These are phyloP conservation scores for Rosalia funebris DNA, from an alignment of 2,888 invertebrate genomes.

Conservation along the genomic window DNA sequence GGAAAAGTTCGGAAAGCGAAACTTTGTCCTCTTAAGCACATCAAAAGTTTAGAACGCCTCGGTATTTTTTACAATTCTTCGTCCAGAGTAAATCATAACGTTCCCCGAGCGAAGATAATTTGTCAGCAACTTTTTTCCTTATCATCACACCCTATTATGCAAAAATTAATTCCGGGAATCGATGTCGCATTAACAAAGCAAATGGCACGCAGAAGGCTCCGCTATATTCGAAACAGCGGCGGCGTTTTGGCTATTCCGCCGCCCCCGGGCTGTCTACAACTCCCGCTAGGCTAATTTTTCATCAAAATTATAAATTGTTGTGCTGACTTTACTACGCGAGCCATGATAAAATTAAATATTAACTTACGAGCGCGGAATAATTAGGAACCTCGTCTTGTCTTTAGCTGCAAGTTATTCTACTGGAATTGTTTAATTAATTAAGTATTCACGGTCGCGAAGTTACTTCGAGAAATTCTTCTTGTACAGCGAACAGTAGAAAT, in stretches of 20 bases:
- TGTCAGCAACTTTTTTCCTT: slow-evolving; percentile 22
- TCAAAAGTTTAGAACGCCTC: slow-evolving; percentile 16
- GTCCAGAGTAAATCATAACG: slow-evolving; percentile 19
- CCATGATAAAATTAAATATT: slow-evolving; percentile 59
- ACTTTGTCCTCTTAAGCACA: slow-evolving; percentile 20
- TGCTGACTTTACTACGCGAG: slow-evolving; percentile 54
- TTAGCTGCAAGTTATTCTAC: slow-evolving; percentile 54
- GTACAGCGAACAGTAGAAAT: neutral
- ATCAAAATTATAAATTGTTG: slow-evolving; percentile 59
- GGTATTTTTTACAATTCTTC: slow-evolving; percentile 11
- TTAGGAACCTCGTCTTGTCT: slow-evolving; percentile 53
- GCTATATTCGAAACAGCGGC: slow-evolving; percentile 1
- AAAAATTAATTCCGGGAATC: slow-evolving; percentile 15
- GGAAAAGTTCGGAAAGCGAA: slow-evolving; percentile 19
- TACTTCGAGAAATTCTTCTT: slow-evolving; percentile 26
- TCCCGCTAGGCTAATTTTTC: slow-evolving; percentile 56
- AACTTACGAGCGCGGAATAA: slow-evolving; percentile 59
- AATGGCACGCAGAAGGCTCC: slow-evolving; percentile 12
- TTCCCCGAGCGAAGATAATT: slow-evolving; percentile 18
- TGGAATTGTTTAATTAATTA: slow-evolving; percentile 59
- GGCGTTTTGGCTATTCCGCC: slow-evolving; percentile 8
- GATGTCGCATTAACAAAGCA: slow-evolving; percentile 14
- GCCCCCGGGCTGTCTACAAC: slow-evolving; percentile 28
- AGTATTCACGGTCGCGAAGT: slow-evolving; percentile 51
- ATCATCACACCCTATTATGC: slow-evolving; percentile 16